Evolutionary conservation across 1,140 invertebrate genomes (phyloP).

Genomic region (Oedothorax gibbosus): DNA sequence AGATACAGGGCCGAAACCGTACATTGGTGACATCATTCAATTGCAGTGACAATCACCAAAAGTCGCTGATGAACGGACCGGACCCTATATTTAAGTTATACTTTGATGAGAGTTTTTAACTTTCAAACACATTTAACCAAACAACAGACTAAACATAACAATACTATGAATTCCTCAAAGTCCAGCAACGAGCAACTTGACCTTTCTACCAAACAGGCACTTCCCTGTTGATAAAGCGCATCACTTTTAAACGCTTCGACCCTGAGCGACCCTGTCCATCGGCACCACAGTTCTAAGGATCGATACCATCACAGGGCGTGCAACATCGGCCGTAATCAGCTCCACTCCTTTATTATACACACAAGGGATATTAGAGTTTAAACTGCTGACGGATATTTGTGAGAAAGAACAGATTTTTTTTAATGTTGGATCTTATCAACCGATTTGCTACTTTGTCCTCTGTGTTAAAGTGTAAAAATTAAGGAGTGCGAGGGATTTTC

Average conservation of each 20-base stretch:
- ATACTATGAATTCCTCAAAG: neutral
- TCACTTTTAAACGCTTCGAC: constrained; percentile 45
- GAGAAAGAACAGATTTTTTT: constrained; percentile 14
- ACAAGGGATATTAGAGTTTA: constrained; percentile 4
- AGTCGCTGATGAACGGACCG: no score
- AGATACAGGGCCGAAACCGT: no score
- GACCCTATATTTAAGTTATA: no score
- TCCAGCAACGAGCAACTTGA: neutral
- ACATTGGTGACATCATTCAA: no score
- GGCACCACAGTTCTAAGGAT: constrained; percentile 1
- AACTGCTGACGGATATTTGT: constrained; percentile 15
- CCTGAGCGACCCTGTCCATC: constrained; percentile 29
- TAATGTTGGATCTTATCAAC: neutral
- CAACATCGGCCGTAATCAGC: neutral
- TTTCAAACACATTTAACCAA: no score
- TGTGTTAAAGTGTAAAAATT: neutral
- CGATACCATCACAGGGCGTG: constrained; percentile 32
- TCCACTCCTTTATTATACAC: constrained; percentile 28
- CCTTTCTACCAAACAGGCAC: constrained; percentile 16
- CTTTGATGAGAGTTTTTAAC: no score
- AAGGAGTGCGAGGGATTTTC: no score
- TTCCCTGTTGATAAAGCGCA: constrained; percentile 27
- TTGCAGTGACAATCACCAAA: no score
- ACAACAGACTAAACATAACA: neutral
- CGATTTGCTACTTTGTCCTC: constrained; percentile 20